These are phyloP conservation scores for Champsocephalus esox DNA, from an alignment of 2,797 vertebrate species.

Conservation along the genomic window DNA sequence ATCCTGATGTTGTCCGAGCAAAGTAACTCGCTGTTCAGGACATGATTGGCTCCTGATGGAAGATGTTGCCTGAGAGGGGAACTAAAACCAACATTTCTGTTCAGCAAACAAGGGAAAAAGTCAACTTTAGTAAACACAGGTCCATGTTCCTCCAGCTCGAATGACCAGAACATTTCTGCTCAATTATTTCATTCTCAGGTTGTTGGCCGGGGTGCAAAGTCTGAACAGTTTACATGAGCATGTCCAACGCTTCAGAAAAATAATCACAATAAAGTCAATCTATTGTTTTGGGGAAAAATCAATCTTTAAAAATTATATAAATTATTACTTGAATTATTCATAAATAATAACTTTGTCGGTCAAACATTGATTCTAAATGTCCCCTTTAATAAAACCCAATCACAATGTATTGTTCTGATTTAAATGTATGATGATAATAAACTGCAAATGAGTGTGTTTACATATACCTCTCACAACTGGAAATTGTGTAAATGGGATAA, in stretches of 20 bases:
- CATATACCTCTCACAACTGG: not conserved
- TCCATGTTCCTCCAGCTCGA: slow-evolving; percentile 38
- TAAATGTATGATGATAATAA: not conserved
- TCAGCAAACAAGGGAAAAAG: slow-evolving; percentile 44
- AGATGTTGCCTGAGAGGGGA: slow-evolving; percentile 43
- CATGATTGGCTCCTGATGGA: slow-evolving; percentile 47
- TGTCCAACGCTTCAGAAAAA: slow-evolving; percentile 44
- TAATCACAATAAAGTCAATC: slow-evolving; percentile 34
- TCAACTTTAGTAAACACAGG: slow-evolving; percentile 42
- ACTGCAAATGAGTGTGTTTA: not conserved
- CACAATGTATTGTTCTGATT: not conserved
- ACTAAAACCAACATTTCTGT: slow-evolving; percentile 35
- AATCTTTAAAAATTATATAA: slow-evolving; percentile 5
- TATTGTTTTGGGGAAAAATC: slow-evolving; percentile 29
- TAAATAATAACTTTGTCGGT: not conserved
- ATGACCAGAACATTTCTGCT: slow-evolving; percentile 47
- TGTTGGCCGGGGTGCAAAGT: slow-evolving; percentile 47
- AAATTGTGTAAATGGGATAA: not conserved
- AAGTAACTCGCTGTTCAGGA: slow-evolving; percentile 11
- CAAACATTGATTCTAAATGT: not conserved
- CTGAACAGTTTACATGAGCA: slow-evolving; percentile 44
- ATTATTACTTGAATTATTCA: too few relatives aligned
- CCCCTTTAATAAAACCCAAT: not conserved
- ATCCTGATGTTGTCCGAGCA: slow-evolving; percentile 29
- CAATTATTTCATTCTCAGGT: slow-evolving; percentile 51